Conservation (phyloP, 2,113 vertebrate genomes). For the Heterochromis multidens region DNA sequence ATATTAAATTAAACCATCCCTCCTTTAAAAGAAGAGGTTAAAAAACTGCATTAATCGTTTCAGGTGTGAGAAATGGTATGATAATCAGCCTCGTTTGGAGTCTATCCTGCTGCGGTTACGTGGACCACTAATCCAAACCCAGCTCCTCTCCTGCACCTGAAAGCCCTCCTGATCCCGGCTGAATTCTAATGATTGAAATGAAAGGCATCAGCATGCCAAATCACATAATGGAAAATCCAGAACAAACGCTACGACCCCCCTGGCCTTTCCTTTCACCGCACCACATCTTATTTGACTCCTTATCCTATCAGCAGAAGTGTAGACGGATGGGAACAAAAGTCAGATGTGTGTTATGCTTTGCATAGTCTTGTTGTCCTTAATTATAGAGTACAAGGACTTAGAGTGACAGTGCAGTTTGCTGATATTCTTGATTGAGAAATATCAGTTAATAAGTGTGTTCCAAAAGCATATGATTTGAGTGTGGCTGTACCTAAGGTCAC, state of each 20-base stretch:
- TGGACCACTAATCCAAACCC: constrained; percentile 68
- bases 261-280: constrained; percentile 14
- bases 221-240: constrained; percentile 56
- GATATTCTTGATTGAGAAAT: not conserved
- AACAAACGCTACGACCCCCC: constrained; percentile 45
- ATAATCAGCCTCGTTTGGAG: constrained; percentile 69
- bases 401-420: not conserved
- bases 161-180: constrained; percentile 68
- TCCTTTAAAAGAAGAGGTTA: constrained; percentile 44
- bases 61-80: constrained; percentile 68
- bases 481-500: not conserved
- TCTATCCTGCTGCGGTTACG: constrained; percentile 40
- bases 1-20: constrained; percentile 77
- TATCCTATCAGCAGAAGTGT: constrained; percentile 47
- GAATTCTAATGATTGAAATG: constrained; percentile 70
- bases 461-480: not conserved
- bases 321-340: constrained; percentile 20
- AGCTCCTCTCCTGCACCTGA: constrained; percentile 57
- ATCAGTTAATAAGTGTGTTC: not conserved
- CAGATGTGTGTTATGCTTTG: not conserved
- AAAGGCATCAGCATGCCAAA: constrained; percentile 63
- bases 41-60: constrained; percentile 63
- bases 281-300: constrained; percentile 40
- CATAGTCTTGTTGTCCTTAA: not conserved
- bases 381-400: not conserved